These are phyloP conservation scores for Dicrurus megarhynchus DNA, from an alignment of 2,113 vertebrate genomes.

Conservation along the genomic window DNA sequence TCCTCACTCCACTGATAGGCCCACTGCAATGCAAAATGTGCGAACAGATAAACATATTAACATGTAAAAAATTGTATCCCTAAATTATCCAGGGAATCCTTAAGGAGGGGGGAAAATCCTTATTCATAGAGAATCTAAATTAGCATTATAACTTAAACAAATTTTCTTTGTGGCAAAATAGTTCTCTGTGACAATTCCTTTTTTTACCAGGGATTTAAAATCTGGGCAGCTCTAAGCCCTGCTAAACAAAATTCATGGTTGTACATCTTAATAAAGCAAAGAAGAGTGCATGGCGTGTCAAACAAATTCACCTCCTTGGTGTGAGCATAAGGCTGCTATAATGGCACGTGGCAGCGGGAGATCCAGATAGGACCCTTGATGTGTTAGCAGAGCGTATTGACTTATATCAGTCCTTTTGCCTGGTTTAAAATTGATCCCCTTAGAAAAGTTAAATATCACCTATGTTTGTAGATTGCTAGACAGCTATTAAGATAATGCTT, in stretches of 20 bases:
- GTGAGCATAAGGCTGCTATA: constrained; percentile 16
- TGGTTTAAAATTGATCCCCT: constrained; percentile 76
- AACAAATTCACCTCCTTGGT: not conserved
- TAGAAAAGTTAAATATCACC: constrained; percentile 83
- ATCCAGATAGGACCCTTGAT: constrained; percentile 31
- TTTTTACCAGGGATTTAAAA: not conserved
- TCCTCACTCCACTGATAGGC: not conserved
- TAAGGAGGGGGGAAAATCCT: not conserved
- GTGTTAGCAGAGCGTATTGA: constrained; percentile 68
- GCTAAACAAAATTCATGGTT: constrained; percentile 33
- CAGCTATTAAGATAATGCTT: constrained; percentile 82
- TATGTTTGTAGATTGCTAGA: constrained; percentile 78
- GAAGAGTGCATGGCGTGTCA: not conserved
- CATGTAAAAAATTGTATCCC: not conserved
- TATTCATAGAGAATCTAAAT: not conserved
- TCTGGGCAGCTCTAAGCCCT: not conserved
- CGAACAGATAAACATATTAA: not conserved
- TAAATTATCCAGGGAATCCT: not conserved
- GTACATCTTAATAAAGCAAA: constrained; percentile 64
- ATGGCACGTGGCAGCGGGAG: not conserved
- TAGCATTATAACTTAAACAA: not conserved
- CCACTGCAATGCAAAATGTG: not conserved
- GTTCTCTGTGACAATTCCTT: not conserved
- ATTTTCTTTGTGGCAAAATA: not conserved
- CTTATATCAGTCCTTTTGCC: constrained; percentile 72